phyloP scores from a whole-genome alignment of 2,888 invertebrate species.

The Harpalus rufipes region DNA sequence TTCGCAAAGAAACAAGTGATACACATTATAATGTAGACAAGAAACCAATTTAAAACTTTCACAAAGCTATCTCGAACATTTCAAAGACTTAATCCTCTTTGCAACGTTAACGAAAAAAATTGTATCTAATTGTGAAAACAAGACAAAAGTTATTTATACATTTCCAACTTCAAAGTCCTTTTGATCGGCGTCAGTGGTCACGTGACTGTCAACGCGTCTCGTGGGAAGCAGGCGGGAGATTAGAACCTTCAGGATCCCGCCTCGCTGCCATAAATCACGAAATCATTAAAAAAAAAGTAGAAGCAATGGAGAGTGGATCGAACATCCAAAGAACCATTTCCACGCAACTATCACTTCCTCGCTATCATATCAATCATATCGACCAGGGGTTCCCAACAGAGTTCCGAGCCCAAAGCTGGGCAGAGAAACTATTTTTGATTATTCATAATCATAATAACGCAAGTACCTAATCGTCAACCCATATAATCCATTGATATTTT shows the following conservation, averaged over 20 bases:
- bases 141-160: slow-evolving; percentile 48
- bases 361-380: slow-evolving; percentile 63
- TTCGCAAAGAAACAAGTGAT: slow-evolving; percentile 39
- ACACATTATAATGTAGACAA: slow-evolving; percentile 57
- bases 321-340: slow-evolving; percentile 33
- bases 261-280: slow-evolving; percentile 55
- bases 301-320: slow-evolving; percentile 37
- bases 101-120: slow-evolving; percentile 49
- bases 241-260: slow-evolving; percentile 56
- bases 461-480: too few species aligned
- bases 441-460: too few species aligned
- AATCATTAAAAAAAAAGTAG: slow-evolving; percentile 53
- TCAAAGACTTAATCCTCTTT: slow-evolving; percentile 53
- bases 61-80: slow-evolving; percentile 45
- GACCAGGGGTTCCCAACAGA: not conserved
- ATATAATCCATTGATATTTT: too few species aligned
- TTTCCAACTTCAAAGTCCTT: slow-evolving; percentile 51
- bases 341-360: slow-evolving; percentile 50
- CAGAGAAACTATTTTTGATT: too few species aligned
- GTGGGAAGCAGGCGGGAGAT: slow-evolving; percentile 34
- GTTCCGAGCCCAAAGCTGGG: too few species aligned
- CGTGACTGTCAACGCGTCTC: slow-evolving; percentile 47
- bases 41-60: slow-evolving; percentile 58
- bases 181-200: slow-evolving; percentile 45
- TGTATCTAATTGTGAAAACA: slow-evolving; percentile 59